Base-by-base conservation (phyloP, 2,797 vertebrate genomes). In the Malacoraja senta region DNA sequence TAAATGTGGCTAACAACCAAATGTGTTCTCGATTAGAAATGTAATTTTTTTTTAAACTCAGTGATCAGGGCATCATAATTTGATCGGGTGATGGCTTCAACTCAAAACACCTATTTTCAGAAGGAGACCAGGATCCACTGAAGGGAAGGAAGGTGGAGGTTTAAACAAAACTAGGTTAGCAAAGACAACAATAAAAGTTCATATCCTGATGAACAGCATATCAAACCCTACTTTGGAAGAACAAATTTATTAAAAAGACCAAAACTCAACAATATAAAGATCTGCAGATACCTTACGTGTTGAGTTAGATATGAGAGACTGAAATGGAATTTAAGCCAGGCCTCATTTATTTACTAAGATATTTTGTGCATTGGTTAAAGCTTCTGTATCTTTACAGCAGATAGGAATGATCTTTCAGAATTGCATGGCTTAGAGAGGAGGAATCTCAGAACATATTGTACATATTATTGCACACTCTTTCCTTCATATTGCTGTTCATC, bases 371-470 rank as follows among this genome's bases (percentile, higher is more conserved):
- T 91, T 58, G 10, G 44, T 26, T 29, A 72, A 91, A 35, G 29
- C 12, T 61, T 61, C 44, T 63, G 2, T 3, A 91, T 24, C 44
- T 26, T 10, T 26, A 10, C 32, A 91, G 68, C 38, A 71, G 38
- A 72, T 71, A 21, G 4, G 63, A 44, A 44, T 91, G 24, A 74
- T 44, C 68, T 38, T 10, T 74, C 53, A 44, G 9, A 91, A 53
- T 74, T 44, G 38, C n/a, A 68, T 86, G 83, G 29, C 1, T n/a
- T n/a, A n/a, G 29, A 61, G n/a, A 35, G 8, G 6, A 72, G 26
- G 44, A 91, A 74, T 91, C 35, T 91, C 68, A 91, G 65, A 91
- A 91, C 35, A 44, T 10, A n/a, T n/a, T n/a, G 32, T 44, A 74
- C 12, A 21, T 74, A 29, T 32, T 72, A 26, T 24, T 91, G 65